phyloP scores from a whole-genome alignment of 2,888 invertebrate species.

The Biston stratarius region DNA sequence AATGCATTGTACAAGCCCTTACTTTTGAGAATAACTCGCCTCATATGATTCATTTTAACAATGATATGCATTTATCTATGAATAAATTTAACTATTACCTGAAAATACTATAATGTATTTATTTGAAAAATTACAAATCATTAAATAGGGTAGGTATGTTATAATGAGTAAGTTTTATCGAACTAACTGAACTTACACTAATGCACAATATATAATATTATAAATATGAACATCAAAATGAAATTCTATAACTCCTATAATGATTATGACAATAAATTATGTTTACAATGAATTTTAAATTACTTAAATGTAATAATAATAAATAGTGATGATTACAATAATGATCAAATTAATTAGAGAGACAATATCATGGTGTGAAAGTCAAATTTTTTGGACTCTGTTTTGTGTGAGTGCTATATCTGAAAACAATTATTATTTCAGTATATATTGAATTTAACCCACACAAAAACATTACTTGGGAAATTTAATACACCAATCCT shows the following conservation, averaged over 20 bases:
- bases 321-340: constrained; percentile 78
- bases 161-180: constrained; percentile 73
- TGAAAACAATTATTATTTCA: constrained; percentile 32
- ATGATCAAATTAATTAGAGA: constrained; percentile 81
- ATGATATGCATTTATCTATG: constrained; percentile 83
- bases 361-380: constrained; percentile 81
- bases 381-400: constrained; percentile 61
- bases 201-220: constrained; percentile 81
- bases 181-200: constrained; percentile 82
- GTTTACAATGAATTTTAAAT: constrained; percentile 79
- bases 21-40: constrained; percentile 68
- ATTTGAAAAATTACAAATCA: constrained; percentile 75
- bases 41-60: constrained; percentile 63
- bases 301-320: constrained; percentile 85
- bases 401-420: constrained; percentile 53
- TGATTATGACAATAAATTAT: constrained; percentile 84
- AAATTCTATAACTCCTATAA: constrained; percentile 82
- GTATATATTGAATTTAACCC: constrained; percentile 35
- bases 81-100: constrained; percentile 80
- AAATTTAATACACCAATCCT: constrained; percentile 34
- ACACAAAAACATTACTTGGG: constrained; percentile 35
- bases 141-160: constrained; percentile 65
- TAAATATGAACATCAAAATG: constrained; percentile 80
- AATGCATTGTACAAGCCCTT: constrained; percentile 80
- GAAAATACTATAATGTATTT: constrained; percentile 72